Evolutionary conservation across 2,888 invertebrate genomes (phyloP).

Genomic region (Pachydiplax longipennis): DNA sequence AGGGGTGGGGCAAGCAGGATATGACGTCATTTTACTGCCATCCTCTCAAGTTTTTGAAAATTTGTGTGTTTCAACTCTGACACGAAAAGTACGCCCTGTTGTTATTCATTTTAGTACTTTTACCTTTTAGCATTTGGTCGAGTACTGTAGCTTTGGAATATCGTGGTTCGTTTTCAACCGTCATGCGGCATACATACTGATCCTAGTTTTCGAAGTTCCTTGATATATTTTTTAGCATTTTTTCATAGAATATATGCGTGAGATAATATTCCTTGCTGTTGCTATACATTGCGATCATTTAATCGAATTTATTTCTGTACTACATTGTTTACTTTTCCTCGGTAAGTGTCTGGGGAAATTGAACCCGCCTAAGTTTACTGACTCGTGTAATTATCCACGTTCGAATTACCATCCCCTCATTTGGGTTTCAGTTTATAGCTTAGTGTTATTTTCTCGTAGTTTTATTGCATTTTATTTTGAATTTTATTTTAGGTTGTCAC

Average conservation of each 20-base stretch:
- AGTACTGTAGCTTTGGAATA: not conserved
- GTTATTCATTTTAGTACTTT: not conserved
- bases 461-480: too few species aligned
- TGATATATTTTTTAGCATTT: not conserved
- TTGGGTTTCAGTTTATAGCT: too few species aligned
- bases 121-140: not conserved
- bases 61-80: not conserved
- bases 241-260: too few species aligned
- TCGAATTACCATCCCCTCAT: too few species aligned
- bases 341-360: too few species aligned
- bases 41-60: not conserved
- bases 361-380: too few species aligned
- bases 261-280: too few species aligned
- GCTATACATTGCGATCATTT: too few species aligned
- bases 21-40: constrained; percentile 22
- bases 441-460: too few species aligned
- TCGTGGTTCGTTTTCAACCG: not conserved
- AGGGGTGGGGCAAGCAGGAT: constrained; percentile 43
- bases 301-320: too few species aligned
- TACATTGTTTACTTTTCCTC: not conserved
- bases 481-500: too few species aligned
- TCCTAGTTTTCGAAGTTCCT: not conserved
- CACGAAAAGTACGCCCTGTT: not conserved
- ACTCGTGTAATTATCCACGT: too few species aligned
- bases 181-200: not conserved